Evolutionary conservation across 2,113 vertebrate genomes (phyloP).

Genomic region (Castor canadensis): DNA sequence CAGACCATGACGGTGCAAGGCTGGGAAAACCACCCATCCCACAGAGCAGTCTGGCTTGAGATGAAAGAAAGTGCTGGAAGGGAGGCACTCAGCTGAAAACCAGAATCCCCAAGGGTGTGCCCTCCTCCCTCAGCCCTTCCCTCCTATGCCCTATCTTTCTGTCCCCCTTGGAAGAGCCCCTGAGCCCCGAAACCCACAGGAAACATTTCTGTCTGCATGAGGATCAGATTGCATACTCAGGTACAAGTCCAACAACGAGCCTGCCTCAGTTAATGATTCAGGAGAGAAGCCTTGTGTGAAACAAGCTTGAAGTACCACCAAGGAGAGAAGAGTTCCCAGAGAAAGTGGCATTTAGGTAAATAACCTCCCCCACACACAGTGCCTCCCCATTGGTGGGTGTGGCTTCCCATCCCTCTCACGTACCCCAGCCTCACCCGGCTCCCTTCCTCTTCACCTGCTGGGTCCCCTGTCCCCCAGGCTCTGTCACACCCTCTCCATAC

Average conservation of each 20-base stretch:
- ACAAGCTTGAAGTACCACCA: not conserved
- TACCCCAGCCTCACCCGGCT: not conserved
- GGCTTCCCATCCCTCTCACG: too few relatives aligned
- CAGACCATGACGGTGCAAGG: constrained; percentile 4
- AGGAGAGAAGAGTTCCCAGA: not conserved
- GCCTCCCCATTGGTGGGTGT: too few relatives aligned
- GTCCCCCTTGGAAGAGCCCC: not conserved
- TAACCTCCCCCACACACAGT: too few relatives aligned
- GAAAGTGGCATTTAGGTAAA: not conserved
- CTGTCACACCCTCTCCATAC: not conserved
- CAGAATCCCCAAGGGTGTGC: not conserved
- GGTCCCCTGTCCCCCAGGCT: not conserved
- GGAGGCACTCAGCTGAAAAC: constrained; percentile 5
- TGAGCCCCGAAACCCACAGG: not conserved
- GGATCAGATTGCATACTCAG: not conserved
- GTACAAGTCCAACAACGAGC: not conserved
- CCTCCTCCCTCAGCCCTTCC: not conserved
- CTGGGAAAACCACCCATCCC: constrained; percentile 14
- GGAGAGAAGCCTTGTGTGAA: not conserved
- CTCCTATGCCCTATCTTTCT: not conserved
- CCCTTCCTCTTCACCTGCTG: not conserved
- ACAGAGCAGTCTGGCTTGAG: constrained; percentile 23
- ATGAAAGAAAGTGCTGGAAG: constrained; percentile 2
- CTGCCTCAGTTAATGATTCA: not conserved
- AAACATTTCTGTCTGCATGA: not conserved